phyloP scores from a whole-genome alignment of 2,888 invertebrate genomes.

The Heliconius erato region DNA sequence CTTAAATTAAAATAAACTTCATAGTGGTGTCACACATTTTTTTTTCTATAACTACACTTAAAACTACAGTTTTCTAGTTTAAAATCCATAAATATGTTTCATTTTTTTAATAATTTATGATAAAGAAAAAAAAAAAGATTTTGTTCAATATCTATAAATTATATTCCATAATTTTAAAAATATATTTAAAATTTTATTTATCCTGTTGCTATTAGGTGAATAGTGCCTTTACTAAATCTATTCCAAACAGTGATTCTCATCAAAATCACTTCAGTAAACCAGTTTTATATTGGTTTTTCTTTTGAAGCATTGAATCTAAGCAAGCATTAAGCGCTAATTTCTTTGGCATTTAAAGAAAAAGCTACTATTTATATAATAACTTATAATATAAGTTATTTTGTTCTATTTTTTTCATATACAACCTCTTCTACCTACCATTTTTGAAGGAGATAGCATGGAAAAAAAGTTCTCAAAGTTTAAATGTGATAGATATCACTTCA shows the following conservation, averaged over 20 bases:
- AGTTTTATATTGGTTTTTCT: constrained; percentile 38
- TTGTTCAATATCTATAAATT: too few species aligned
- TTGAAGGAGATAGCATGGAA: constrained; percentile 85
- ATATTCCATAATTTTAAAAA: too few species aligned
- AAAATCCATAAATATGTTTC: background rate
- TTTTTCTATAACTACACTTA: background rate
- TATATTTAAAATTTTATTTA: background rate
- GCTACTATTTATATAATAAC: constrained; percentile 36
- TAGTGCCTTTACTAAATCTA: constrained; percentile 27
- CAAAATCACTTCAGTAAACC: constrained; percentile 24
- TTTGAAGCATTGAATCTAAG: constrained; percentile 30
- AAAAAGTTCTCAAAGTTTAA: constrained; percentile 81
- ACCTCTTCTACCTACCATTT: constrained; percentile 86
- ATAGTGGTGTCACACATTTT: background rate
- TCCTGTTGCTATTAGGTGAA: constrained; percentile 4
- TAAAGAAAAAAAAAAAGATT: background rate
- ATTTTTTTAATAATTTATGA: too few species aligned
- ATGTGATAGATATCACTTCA: constrained; percentile 56
- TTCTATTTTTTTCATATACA: constrained; percentile 80
- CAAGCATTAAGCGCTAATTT: constrained; percentile 35
- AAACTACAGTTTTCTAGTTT: background rate
- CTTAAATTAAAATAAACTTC: background rate
- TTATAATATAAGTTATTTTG: constrained; percentile 26
- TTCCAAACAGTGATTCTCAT: constrained; percentile 15
- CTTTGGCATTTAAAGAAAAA: constrained; percentile 26